phyloP scores from a whole-genome alignment of 2,888 invertebrate species.

The Dryomyza anilis region DNA sequence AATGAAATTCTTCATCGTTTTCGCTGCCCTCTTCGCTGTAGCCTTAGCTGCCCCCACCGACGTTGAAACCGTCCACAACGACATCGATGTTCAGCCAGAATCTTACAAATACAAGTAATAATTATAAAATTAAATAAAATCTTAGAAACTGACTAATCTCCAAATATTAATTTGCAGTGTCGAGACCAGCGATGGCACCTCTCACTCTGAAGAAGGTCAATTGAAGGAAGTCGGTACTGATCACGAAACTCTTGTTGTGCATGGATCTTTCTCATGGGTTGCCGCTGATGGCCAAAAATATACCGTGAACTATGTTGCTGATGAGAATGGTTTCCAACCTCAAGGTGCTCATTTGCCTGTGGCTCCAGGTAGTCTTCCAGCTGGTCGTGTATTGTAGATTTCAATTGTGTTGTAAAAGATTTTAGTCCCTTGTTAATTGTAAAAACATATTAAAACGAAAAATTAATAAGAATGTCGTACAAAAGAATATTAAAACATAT shows the following conservation, averaged over 20 bases:
- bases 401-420: too few species aligned
- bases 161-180: too few species aligned
- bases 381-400: too few species aligned
- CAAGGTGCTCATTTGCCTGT: slow-evolving; percentile 60
- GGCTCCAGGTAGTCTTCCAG: too few species aligned
- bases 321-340: slow-evolving; percentile 54
- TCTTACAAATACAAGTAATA: slow-evolving; percentile 65
- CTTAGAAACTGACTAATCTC: too few species aligned
- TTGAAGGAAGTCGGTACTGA: slow-evolving; percentile 63
- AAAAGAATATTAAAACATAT: too few species aligned
- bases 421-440: too few species aligned
- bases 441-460: too few species aligned
- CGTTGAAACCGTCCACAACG: slow-evolving; percentile 43
- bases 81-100: slow-evolving; percentile 64
- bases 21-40: slow-evolving; percentile 44
- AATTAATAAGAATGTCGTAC: too few species aligned
- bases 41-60: slow-evolving; percentile 45
- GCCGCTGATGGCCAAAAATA: slow-evolving; percentile 64
- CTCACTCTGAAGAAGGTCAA: slow-evolving; percentile 62
- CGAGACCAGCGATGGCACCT: slow-evolving; percentile 56
- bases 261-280: slow-evolving; percentile 63
- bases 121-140: too few species aligned
- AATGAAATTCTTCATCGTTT: slow-evolving; percentile 56
- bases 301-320: slow-evolving; percentile 60
- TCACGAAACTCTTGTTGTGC: slow-evolving; percentile 61